A percentile compares a stretch with the other conserved stretches of the same genome.
These are phyloP conservation scores for Andrena fulva DNA, from an alignment of 2,888 invertebrate species.

Conservation along the genomic window DNA sequence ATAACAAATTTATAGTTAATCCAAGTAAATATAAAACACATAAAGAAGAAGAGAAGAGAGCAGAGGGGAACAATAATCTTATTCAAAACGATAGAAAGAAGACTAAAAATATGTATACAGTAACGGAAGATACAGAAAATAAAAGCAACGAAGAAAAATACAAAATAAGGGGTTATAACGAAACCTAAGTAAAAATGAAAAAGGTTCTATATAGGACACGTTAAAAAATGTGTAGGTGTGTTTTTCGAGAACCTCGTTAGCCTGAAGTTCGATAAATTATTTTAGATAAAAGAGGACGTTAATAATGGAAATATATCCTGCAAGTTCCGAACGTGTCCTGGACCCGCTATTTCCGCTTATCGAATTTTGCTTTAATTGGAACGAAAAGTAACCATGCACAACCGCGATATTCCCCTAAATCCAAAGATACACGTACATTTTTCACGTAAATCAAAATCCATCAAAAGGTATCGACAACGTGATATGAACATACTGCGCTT, in stretches of 20 bases:
- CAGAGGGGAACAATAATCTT: not conserved
- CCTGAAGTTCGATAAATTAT: not conserved
- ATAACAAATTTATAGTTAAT: no score
- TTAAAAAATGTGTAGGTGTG: not conserved
- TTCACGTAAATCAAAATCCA: constrained; percentile 13
- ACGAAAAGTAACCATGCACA: not conserved
- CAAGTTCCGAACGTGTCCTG: not conserved
- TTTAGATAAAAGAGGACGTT: not conserved
- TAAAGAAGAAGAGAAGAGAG: no score
- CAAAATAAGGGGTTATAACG: not conserved
- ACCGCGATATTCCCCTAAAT: not conserved
- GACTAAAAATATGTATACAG: not conserved
- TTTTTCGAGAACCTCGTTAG: not conserved
- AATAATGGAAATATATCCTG: not conserved
- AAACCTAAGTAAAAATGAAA: not conserved
- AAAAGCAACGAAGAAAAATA: not conserved
- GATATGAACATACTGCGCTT: not conserved
- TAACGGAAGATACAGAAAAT: not conserved
- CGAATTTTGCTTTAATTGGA: not conserved
- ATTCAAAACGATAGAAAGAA: not conserved
- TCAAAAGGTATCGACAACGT: not conserved
- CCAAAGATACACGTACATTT: not conserved
- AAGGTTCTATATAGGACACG: not conserved
- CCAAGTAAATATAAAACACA: no score
- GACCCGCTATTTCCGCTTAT: not conserved